phyloP scores from a whole-genome alignment of 2,797 vertebrate species.

The Pseudochirops corinnae region DNA sequence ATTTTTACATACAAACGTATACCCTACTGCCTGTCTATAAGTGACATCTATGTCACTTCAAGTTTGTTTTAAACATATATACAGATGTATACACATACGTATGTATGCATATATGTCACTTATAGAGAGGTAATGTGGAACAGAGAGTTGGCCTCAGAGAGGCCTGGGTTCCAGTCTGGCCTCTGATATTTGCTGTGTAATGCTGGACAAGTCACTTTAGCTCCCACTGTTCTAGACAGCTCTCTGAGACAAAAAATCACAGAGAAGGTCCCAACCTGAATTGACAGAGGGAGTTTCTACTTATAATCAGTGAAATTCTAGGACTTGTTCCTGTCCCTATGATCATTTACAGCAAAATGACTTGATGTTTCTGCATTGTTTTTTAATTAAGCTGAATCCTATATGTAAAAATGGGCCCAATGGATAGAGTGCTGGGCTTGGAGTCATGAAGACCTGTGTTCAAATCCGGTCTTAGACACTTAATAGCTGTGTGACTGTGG shows the following conservation, averaged over 20 bases:
- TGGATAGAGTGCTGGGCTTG: no score
- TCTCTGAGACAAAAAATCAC: neutral
- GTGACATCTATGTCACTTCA: neutral
- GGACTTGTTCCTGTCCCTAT: neutral
- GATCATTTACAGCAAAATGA: neutral
- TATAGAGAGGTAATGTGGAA: neutral
- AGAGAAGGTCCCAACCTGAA: neutral
- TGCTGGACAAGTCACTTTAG: neutral
- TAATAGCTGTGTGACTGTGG: neutral
- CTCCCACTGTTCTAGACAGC: neutral
- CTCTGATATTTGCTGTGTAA: neutral
- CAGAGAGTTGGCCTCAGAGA: neutral
- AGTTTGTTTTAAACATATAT: neutral
- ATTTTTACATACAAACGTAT: neutral
- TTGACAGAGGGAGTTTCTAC: neutral
- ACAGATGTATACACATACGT: no score
- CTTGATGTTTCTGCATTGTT: neutral
- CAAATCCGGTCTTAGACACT: neutral
- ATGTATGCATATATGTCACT: neutral
- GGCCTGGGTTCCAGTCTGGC: neutral
- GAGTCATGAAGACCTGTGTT: no score
- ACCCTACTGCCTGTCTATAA: neutral
- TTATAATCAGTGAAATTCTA: neutral
- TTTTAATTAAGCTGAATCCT: neutral
- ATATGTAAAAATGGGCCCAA: neutral